These are phyloP conservation scores for Drosophila neocordata DNA, from an alignment of 1,140 invertebrate species.

Conservation along the genomic window DNA sequence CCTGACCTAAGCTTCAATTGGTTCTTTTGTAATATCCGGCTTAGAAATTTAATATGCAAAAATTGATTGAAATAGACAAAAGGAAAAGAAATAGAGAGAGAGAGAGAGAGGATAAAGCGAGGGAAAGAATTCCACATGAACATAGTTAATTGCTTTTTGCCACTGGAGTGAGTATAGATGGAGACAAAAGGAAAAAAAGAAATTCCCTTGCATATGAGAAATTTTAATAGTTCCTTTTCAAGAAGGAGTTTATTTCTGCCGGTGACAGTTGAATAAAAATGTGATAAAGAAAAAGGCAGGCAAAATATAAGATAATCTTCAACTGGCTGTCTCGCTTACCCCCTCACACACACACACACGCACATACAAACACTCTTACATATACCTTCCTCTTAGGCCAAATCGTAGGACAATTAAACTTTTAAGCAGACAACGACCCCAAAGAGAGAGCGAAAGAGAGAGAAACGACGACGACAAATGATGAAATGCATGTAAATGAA, in stretches of 20 bases:
- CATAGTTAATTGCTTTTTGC: constrained; percentile 61
- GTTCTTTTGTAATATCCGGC: constrained; percentile 74
- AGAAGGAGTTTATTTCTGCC: constrained; percentile 17
- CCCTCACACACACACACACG: background rate
- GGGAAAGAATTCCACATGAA: constrained; percentile 20
- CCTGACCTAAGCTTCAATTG: constrained; percentile 32
- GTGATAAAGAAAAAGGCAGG: constrained; percentile 35
- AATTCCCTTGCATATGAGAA: constrained; percentile 8
- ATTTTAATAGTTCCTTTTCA: constrained; percentile 43
- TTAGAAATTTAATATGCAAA: constrained; percentile 70
- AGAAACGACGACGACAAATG: constrained; percentile 51
- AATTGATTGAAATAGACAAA: constrained; percentile 48
- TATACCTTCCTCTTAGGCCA: constrained; percentile 32
- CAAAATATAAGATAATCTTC: constrained; percentile 12
- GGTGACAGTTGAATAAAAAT: constrained; percentile 52
- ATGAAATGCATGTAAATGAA: constrained; percentile 75
- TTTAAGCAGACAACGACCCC: constrained; percentile 66
- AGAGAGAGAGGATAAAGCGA: background rate
- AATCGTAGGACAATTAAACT: constrained; percentile 72
- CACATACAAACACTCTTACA: background rate
- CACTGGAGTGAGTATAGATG: constrained; percentile 10
- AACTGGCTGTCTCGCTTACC: background rate
- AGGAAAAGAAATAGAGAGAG: constrained; percentile 1
- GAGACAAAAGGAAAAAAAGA: background rate
- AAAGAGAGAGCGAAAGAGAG: constrained; percentile 12